Evolutionary conservation across 2,113 vertebrate species (phyloP).

Genomic region (Galbula dea): DNA sequence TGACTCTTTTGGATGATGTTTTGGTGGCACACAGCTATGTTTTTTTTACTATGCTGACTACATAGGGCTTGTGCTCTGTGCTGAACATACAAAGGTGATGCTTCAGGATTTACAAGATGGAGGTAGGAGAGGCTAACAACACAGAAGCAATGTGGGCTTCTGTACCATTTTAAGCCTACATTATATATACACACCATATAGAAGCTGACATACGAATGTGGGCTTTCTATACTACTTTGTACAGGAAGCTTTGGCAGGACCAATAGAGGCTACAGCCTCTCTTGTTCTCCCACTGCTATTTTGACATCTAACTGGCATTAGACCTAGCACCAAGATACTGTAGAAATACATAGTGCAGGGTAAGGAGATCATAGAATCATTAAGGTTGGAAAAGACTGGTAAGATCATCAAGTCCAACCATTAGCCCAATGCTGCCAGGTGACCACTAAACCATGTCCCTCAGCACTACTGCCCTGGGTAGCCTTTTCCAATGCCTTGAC

Average conservation of each 20-base stretch:
- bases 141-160: neutral
- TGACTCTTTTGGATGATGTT: neutral
- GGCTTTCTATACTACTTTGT: neutral
- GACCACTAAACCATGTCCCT: no score
- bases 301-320: neutral
- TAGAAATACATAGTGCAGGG: neutral
- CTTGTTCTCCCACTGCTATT: neutral
- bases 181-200: no score
- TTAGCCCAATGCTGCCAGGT: no score
- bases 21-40: neutral
- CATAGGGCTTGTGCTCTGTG: neutral
- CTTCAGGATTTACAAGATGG: neutral
- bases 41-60: neutral
- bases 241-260: neutral
- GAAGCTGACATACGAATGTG: fast-evolving
- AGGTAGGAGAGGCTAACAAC: neutral
- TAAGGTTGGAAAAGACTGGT: no score
- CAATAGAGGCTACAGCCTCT: neutral
- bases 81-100: neutral
- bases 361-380: no score
- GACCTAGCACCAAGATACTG: neutral
- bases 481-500: no score
- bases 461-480: no score
- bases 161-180: neutral
- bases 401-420: no score